Evolutionary conservation across 2,888 invertebrate genomes (phyloP).

Genomic region (Syritta pipiens): DNA sequence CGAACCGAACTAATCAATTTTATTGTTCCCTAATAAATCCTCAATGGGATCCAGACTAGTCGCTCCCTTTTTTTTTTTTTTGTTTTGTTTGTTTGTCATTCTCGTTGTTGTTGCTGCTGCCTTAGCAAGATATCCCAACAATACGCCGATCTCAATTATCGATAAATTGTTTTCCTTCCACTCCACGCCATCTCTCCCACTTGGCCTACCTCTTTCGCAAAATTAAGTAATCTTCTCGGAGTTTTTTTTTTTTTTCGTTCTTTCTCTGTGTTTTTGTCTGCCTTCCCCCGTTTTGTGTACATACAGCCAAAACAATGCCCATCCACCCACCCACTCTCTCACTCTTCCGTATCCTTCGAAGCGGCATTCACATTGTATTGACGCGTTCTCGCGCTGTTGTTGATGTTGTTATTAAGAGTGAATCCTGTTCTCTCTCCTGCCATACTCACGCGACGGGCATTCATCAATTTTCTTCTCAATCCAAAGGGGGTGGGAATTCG

Average conservation of each 20-base stretch:
- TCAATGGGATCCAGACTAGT: slow-evolving; percentile 39
- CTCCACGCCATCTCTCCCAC: slow-evolving; percentile 17
- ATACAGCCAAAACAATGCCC: not conserved
- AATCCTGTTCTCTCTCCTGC: slow-evolving; percentile 13
- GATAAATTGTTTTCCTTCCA: slow-evolving; percentile 62
- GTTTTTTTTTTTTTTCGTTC: slow-evolving; percentile 8
- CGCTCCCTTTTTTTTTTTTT: too few species aligned
- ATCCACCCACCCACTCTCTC: not conserved
- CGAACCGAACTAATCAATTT: slow-evolving; percentile 68
- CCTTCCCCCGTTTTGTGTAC: too few species aligned
- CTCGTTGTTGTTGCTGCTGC: too few species aligned
- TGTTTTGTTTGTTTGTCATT: too few species aligned
- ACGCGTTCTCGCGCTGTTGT: slow-evolving; percentile 53
- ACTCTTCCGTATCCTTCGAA: not conserved
- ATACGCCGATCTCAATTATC: slow-evolving; percentile 65
- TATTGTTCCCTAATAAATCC: slow-evolving; percentile 61
- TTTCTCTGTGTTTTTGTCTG: not conserved
- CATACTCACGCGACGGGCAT: not conserved
- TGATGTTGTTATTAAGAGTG: slow-evolving; percentile 53
- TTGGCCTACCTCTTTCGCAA: slow-evolving; percentile 59
- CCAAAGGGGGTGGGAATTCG: slow-evolving; percentile 16
- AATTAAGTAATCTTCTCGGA: slow-evolving; percentile 68
- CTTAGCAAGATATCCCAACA: slow-evolving; percentile 47
- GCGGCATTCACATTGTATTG: slow-evolving; percentile 51
- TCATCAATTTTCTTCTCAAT: slow-evolving; percentile 62